Conservation (phyloP, 2,797 vertebrate genomes). For the Anguilla marmorata region DNA sequence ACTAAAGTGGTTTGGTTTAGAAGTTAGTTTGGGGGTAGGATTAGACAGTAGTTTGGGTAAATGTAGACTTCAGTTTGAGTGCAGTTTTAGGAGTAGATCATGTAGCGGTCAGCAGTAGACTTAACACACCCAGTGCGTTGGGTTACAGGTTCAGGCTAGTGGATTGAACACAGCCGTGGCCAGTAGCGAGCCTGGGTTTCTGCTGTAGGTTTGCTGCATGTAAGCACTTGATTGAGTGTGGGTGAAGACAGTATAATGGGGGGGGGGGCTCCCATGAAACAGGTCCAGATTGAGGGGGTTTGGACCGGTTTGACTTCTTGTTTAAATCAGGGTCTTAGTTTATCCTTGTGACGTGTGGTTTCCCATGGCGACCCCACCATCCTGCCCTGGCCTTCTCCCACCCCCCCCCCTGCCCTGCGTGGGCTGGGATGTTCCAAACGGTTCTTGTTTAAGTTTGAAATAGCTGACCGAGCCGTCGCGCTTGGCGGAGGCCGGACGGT, state of each 20-base stretch:
- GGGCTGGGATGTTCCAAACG: not conserved
- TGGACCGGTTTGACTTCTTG: not conserved
- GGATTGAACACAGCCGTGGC: not conserved
- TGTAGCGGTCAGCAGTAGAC: not conserved
- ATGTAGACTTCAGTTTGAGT: not conserved
- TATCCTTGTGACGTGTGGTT: not conserved
- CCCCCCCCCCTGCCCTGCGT: not conserved
- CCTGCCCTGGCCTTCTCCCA: not conserved
- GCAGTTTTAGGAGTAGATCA: not conserved
- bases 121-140: not conserved
- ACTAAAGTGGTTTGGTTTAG: not conserved
- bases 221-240: not conserved
- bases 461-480: constrained; percentile 14
- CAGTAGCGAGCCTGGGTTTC: not conserved
- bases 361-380: not conserved
- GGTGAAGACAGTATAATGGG: not conserved
- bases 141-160: not conserved
- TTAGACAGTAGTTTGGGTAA: not conserved
- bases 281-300: not conserved
- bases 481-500: not conserved
- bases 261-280: not conserved
- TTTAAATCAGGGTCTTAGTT: not conserved
- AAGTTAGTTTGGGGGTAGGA: not conserved
- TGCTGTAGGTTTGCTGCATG: not conserved
- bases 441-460: constrained; percentile 24